Evolutionary conservation across 2,888 invertebrate genomes (phyloP).

Genomic region (Heliothis peltigera): DNA sequence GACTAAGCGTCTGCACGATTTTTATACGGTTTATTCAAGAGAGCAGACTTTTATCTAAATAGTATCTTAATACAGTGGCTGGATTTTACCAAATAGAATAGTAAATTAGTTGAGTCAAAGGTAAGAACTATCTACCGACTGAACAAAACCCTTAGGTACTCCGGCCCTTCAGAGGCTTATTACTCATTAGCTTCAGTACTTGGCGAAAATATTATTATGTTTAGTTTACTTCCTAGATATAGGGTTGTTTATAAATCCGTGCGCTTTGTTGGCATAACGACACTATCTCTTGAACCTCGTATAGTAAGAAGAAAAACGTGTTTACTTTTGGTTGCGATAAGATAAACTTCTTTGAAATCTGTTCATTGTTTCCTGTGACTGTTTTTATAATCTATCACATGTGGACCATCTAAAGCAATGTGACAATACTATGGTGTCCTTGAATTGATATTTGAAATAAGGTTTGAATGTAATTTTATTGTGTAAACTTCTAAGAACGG

Average conservation of each 20-base stretch:
- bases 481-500: too few species aligned
- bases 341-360: constrained; percentile 33
- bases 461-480: too few species aligned
- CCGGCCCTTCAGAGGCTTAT: neutral
- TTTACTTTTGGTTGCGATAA: constrained; percentile 45
- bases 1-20: constrained; percentile 33
- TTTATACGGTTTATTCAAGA: constrained; percentile 24
- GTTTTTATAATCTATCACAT: constrained; percentile 10
- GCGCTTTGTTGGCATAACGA: constrained; percentile 46
- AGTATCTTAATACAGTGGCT: constrained; percentile 27
- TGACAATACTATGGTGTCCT: neutral
- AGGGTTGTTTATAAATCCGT: constrained; percentile 33
- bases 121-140: constrained; percentile 10
- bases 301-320: constrained; percentile 34
- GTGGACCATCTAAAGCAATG: constrained; percentile 6
- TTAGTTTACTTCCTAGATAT: constrained; percentile 37
- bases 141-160: constrained; percentile 1
- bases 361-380: constrained; percentile 25
- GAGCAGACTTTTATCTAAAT: constrained; percentile 32
- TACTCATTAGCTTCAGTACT: constrained; percentile 14
- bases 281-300: constrained; percentile 40
- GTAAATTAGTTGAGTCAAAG: constrained; percentile 14
- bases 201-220: constrained; percentile 41
- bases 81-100: constrained; percentile 10
- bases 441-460: too few species aligned